Evolutionary conservation across 92 coral and sea anemone genomes (phyloP), one percentile per base, ranked within the genome.

Genomic region (Palythoa heliodiscus): DNA sequence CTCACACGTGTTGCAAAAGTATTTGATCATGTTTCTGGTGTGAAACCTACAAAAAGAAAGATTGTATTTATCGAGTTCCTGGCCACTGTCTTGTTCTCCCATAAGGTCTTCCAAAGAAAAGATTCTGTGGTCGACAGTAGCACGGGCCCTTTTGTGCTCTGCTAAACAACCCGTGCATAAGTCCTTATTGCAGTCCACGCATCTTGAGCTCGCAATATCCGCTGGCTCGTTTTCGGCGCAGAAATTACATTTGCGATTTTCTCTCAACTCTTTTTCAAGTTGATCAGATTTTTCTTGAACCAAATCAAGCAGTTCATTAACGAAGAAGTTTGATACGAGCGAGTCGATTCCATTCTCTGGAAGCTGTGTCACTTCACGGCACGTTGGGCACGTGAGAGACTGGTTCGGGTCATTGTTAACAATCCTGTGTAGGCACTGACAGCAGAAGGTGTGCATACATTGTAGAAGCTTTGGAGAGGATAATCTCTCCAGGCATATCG

Each of bases 21-120:
- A 97, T 90, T 97, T 97, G 98, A 97, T 97, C 84, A 97, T 91
- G 67, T 97, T 97, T 67, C 99, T 77, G 16, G 99, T 97, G 86
- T 97, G 99, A 73, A 93, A 91, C 83, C 90, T 95, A 83, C 99
- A 97, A 84, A 97, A 97, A 11, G 97, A 88, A 73, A 93, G 75
- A 89, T 98, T 93, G 87, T 97, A 97, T 64, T 88, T 89, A 87
- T 97, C 99, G 17, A 97, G 89, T 74, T 93, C 93, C 66, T 95
- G 98, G 11, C 86, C 86, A 35, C 75, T 85, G 2, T 89, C 93
- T 7, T 89, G 83, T 24, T 88, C 71, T 22, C 93, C 99, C 25
- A 84, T 92, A n/a, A 87, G 64, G 35, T 92, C 95, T 6, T 70
- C 43, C 12, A 94, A 84, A 12, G 94, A 91, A 71, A 97, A 88